Base-by-base conservation (phyloP, 1,140 invertebrate species). In the Bombus sibiricus region DNA sequence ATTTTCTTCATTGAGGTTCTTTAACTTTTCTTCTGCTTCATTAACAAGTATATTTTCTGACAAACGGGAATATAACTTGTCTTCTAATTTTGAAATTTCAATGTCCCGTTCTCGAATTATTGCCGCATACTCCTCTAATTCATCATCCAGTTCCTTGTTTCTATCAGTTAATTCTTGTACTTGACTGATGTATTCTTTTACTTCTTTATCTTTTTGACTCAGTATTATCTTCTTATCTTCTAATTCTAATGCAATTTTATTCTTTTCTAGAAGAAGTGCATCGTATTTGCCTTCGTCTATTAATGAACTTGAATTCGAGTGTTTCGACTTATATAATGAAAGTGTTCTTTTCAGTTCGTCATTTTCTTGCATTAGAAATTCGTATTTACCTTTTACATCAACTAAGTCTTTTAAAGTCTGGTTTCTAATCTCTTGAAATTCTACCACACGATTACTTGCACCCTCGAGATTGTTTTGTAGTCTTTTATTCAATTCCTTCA, bases 401-500 rank as follows among this genome's bases (percentile, higher is more conserved):
- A 78, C 71, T 1, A 93, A n/a, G 32, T 94, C 92, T 39, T 87
- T 89, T 25, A 91, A 77, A 47, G 92, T 85, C 4, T 93, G 81
- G 5, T 81, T 88, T 53, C 92, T 95, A 8, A 80, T 71, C 10
- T 92, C 90, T 62, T 93, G 92, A 12, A 95, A 72, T 32, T 91
- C 91, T 12, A 81, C 78, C n/a, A 94, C 92, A 1, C 93, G 88
- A 89, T 95, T 95, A 25, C 92, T 92, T 2, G 92, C 93, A 32
- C 94, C 94, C 25, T 95, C 94, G 6, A 95, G 82, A 88, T 93
- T 93, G 15, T 92, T 92, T 71, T 92, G 87, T 12, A 95, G 57
- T 13, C 72, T 89, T 43, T 83, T 86, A 86, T 93, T 94, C 64
- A 92, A 88, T 57, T 95, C 94, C 22, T 87, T 87, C 28, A 94